Evolutionary conservation across 2,888 invertebrate species (phyloP), one percentile per base, ranked within the genome.

Genomic region (Athetis lepigone): DNA sequence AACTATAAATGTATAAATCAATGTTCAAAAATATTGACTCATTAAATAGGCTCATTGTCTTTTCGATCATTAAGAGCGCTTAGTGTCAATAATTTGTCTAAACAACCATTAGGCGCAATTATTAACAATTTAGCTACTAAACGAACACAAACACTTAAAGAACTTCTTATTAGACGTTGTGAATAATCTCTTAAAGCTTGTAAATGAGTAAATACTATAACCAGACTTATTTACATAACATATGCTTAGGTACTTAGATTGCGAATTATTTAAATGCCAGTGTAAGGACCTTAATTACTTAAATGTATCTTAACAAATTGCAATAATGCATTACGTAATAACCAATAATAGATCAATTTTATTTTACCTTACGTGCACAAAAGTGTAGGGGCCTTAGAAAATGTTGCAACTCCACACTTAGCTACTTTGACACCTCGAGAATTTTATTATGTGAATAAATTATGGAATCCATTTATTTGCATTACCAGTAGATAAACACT

Each of bases 381-480:
- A 42, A 67, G 46, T 52, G 23, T 36, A 33, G 45, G 42, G 29
- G 19, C 7, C 42, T n/a, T 19, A 36, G 7, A 19, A 37, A 33
- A 36, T 51, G 68, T 57, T 68, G 69, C 23, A 69, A 74, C 11
- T 25, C 25, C 19, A 21, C 2, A 52, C 8, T 25, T 23, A 33
- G 33, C 13, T 13, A 36, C 4, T 51, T 33, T 5, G 19, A 62
- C 43, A 29, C 6, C 18, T 47, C 21, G 19, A 27, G 25, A 19
- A 43, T 46, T 51, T 11, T 51, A 27, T 37, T 55, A 42, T 29
- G 39, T 56, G 49, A 56, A 70, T 60, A 54, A 46, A 60, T 65
- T 60, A 57, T 51, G 36, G 33, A 33, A 54, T 52, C 19, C 16
- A 46, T 73, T 49, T 60, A 58, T 52, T 63, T 27, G 18, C 33